Percentiles rank a stretch among this genome's conserved stretches.
Conservation (phyloP, 2,113 vertebrate species). For the Dolichotis patagonum region DNA sequence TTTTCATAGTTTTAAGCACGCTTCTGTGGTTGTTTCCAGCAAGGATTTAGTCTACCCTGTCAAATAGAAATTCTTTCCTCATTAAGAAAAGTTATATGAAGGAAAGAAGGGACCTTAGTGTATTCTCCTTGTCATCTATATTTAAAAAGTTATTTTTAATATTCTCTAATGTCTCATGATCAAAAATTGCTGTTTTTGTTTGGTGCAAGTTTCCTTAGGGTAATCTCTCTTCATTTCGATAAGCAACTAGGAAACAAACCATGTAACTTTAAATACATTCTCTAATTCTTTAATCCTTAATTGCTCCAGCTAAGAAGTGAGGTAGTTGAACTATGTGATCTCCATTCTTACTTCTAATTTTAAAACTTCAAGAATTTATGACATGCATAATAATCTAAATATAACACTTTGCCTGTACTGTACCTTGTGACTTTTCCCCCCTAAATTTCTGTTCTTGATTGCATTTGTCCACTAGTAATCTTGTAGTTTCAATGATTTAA, state of each 20-base stretch:
- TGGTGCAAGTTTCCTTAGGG: neutral
- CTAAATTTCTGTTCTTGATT: neutral
- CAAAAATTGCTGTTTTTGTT: constrained; percentile 41
- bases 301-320: neutral
- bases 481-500: neutral
- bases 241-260: neutral
- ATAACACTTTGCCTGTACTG: neutral
- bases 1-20: neutral
- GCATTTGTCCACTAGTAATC: neutral
- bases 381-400: neutral
- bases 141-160: constrained; percentile 45
- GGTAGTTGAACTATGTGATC: neutral
- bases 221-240: neutral
- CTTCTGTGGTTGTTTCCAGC: neutral
- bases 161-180: neutral
- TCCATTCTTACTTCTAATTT: neutral
- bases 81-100: constrained; percentile 43
- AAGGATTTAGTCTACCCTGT: neutral
- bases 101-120: neutral
- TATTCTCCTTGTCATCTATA: neutral
- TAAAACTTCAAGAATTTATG: neutral
- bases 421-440: neutral
- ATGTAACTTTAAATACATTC: constrained; percentile 9
- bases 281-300: neutral
- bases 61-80: neutral